These are phyloP conservation scores for Cosmorhoe ocellata DNA, from an alignment of 2,888 invertebrate genomes.

Conservation along the genomic window DNA sequence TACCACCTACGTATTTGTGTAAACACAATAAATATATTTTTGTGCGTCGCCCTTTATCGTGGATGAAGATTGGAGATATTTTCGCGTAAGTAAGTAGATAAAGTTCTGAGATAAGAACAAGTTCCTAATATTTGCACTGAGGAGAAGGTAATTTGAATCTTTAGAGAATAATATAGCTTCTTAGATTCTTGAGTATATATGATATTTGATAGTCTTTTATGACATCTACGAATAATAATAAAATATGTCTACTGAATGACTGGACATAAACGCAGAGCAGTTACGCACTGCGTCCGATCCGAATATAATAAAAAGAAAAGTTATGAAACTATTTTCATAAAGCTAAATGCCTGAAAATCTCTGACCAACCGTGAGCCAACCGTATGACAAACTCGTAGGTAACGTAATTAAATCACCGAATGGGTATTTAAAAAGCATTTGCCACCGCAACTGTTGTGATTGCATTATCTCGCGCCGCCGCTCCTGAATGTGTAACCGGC, in stretches of 20 bases:
- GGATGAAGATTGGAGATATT: slow-evolving; percentile 50
- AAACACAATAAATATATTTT: slow-evolving; percentile 81
- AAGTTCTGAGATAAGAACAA: slow-evolving; percentile 31
- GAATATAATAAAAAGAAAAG: too few relatives aligned
- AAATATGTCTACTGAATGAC: too few relatives aligned
- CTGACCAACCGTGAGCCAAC: too few relatives aligned
- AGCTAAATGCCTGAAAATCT: too few relatives aligned
- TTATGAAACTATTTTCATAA: too few relatives aligned
- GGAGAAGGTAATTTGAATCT: slow-evolving; percentile 30
- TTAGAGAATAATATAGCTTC: slow-evolving; percentile 14
- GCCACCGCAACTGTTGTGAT: slow-evolving; percentile 54
- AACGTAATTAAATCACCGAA: slow-evolving; percentile 26
- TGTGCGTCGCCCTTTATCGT: slow-evolving; percentile 58
- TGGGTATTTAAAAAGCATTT: slow-evolving; percentile 23
- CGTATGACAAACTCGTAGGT: background rate
- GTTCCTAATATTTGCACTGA: slow-evolving; percentile 24
- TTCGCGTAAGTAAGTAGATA: slow-evolving; percentile 36
- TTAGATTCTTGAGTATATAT: slow-evolving; percentile 15
- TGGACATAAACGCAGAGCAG: too few relatives aligned
- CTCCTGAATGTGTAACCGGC: slow-evolving; percentile 46
- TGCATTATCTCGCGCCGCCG: slow-evolving; percentile 56
- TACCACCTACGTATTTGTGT: slow-evolving; percentile 81
- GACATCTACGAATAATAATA: too few relatives aligned
- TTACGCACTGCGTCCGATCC: too few relatives aligned
- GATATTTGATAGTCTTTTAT: slow-evolving; percentile 9